Evolutionary conservation across 2,797 vertebrate genomes (phyloP).

Genomic region (Neosilurus mollespiculum): DNA sequence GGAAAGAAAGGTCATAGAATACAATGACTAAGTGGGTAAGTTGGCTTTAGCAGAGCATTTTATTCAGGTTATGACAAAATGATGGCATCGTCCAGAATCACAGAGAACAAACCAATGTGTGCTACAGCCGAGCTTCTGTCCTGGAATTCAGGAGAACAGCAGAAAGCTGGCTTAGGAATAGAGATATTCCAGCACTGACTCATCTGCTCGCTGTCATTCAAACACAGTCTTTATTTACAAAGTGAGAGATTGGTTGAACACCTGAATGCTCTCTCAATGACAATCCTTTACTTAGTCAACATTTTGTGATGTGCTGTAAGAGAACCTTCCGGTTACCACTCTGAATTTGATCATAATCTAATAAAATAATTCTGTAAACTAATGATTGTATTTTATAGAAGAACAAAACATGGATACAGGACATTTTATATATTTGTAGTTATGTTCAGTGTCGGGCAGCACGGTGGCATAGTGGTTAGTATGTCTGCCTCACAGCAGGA

Average conservation of each 20-base stretch:
- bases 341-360: background rate
- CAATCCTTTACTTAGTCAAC: background rate
- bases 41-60: background rate
- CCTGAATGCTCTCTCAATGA: slow-evolving; percentile 10
- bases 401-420: background rate
- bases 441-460: background rate
- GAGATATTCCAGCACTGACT: slow-evolving; percentile 16
- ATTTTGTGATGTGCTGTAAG: background rate
- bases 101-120: background rate
- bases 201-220: slow-evolving; percentile 28
- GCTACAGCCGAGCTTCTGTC: background rate
- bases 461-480: too few relatives aligned
- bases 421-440: background rate
- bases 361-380: background rate
- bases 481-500: too few relatives aligned
- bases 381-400: background rate
- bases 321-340: background rate
- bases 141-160: background rate
- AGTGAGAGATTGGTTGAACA: background rate
- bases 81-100: background rate
- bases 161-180: background rate
- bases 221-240: slow-evolving; percentile 18
- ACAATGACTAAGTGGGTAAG: background rate
- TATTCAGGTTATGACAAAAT: background rate
- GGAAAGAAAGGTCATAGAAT: background rate